These are phyloP conservation scores for Macropodus opercularis DNA, from an alignment of 2,797 vertebrate genomes.

Conservation along the genomic window DNA sequence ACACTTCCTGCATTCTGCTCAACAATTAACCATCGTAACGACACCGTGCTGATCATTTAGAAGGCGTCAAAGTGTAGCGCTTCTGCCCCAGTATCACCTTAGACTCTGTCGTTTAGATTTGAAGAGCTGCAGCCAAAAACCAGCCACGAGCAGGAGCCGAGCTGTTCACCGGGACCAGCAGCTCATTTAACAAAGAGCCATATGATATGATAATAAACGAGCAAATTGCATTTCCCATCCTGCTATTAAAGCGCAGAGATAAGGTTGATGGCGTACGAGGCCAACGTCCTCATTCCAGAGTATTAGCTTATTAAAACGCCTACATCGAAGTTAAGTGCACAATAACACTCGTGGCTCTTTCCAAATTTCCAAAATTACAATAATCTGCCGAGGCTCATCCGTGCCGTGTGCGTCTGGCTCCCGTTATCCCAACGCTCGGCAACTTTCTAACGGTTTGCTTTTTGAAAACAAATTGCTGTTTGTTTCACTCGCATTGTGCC, in stretches of 20 bases:
- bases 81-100: too few species aligned
- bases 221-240: background rate
- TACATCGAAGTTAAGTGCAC: constrained; percentile 5
- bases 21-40: too few species aligned
- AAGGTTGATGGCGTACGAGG: constrained; percentile 5
- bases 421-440: too few species aligned
- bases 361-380: background rate
- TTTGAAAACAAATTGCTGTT: too few species aligned
- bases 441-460: too few species aligned
- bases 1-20: too few species aligned
- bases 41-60: too few species aligned
- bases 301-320: background rate
- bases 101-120: too few species aligned
- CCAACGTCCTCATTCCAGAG: background rate
- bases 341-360: background rate
- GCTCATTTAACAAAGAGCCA: background rate
- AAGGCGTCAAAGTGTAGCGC: too few species aligned
- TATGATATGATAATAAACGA: background rate
- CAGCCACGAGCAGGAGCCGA: background rate
- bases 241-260: constrained; percentile 6
- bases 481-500: too few species aligned
- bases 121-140: too few species aligned
- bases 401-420: background rate
- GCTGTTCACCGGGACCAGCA: background rate
- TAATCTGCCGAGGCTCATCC: background rate